These are phyloP conservation scores for Triplophysa bombifrons DNA, from an alignment of 2,797 vertebrate species.

Conservation along the genomic window DNA sequence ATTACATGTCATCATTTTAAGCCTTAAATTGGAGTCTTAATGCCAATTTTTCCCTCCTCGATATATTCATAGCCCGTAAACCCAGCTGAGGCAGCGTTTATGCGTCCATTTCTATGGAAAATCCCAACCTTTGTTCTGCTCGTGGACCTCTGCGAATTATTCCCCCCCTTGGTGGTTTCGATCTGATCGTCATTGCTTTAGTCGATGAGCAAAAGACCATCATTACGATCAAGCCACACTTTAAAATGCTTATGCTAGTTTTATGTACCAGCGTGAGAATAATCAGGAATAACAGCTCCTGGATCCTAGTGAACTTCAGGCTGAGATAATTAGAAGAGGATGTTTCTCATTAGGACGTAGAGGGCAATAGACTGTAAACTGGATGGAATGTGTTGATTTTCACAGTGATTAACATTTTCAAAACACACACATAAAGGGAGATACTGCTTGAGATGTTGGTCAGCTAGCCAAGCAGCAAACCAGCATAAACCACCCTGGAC, in stretches of 20 bases:
- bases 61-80: slow-evolving; percentile 54
- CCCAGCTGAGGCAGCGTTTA: slow-evolving; percentile 65
- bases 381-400: slow-evolving; percentile 36
- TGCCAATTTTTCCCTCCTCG: slow-evolving; percentile 20
- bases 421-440: no score
- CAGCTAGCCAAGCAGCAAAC: no score
- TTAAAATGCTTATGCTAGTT: slow-evolving; percentile 60
- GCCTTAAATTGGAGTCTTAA: slow-evolving; percentile 64
- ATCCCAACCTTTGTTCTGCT: slow-evolving; percentile 63
- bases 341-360: slow-evolving; percentile 48
- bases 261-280: slow-evolving; percentile 46
- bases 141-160: slow-evolving; percentile 71
- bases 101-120: slow-evolving; percentile 55
- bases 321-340: slow-evolving; percentile 59
- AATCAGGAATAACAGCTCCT: slow-evolving; percentile 48
- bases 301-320: slow-evolving; percentile 59
- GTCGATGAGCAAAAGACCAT: slow-evolving; percentile 65
- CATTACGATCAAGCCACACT: slow-evolving; percentile 63
- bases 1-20: slow-evolving; percentile 56
- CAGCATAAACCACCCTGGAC: no score
- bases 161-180: slow-evolving; percentile 63
- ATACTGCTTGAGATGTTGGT: no score
- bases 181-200: slow-evolving; percentile 58
- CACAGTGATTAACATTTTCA: slow-evolving; percentile 19
- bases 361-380: slow-evolving; percentile 27